Base-by-base conservation (phyloP, 2,888 invertebrate species). In the Alloplasta piceator region DNA sequence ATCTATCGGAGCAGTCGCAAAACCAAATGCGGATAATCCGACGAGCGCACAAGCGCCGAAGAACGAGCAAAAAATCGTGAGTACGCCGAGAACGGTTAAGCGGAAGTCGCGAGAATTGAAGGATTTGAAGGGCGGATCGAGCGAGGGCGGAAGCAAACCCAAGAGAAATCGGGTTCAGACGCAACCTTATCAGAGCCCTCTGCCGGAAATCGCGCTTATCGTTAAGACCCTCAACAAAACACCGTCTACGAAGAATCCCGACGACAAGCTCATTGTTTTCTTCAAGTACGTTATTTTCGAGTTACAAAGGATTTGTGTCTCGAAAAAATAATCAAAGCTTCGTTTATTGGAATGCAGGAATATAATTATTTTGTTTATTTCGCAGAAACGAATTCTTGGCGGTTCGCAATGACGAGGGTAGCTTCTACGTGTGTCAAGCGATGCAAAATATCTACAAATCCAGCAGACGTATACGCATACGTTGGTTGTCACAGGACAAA, bases 391-490 rank as follows among this genome's bases (percentile, higher is more conserved):
- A 98, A 92, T 98, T 97, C 93, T 93, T 98, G 89, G 98, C 98
- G 1, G 97, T 98, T 0, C 95, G 98, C 85, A 98, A 98, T 91
- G 96, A 96, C 0, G 97, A 97, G 91, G 97, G 97, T 85, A 95
- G 96, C 83, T 97, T 97, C 93, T 97, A 96, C 92, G 95, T 98
- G 78, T 98, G 98, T 91, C 97, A 98, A 92, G 95, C 97, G 0
- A 95, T 96, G 93, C 98, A 98, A 93, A 98, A 98, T 92, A 96
- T 98, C 78, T 97, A 97, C 92, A 96, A 96, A 90, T 95, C 95
- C 64, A 97, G 97, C 43, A 95, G 96, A 79, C 96, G 96, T 91
- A 97, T 98, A 90, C 96, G 96, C 89, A 98, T 98, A 87, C 96
- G 97, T 89, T 98, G 98, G 98, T 93, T 98, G 68, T 96, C 97